Conservation (phyloP, 2,797 vertebrate species). For the Microctenopoma stevenorrisi region DNA sequence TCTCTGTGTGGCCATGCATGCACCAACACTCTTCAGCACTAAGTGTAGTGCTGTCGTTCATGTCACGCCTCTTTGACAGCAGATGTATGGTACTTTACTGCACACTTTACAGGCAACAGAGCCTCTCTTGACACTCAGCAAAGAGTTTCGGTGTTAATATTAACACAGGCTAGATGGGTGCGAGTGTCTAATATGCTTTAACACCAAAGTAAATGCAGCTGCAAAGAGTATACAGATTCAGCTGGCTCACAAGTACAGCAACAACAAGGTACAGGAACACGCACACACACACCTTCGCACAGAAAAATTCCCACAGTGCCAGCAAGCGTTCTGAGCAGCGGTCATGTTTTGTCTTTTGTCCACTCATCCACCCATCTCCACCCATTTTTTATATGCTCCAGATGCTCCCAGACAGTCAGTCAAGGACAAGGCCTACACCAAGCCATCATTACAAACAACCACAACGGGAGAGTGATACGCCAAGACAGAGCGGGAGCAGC, state of each 20-base stretch:
- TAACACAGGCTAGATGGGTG: slow-evolving; percentile 51
- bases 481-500: slow-evolving; percentile 52
- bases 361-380: slow-evolving; percentile 65
- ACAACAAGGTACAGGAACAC: slow-evolving; percentile 33
- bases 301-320: slow-evolving; percentile 40
- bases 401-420: slow-evolving; percentile 80
- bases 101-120: slow-evolving; percentile 64
- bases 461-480: slow-evolving; percentile 66
- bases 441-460: slow-evolving; percentile 79
- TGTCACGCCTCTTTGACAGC: slow-evolving; percentile 62
- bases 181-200: slow-evolving; percentile 46
- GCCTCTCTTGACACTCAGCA: slow-evolving; percentile 34
- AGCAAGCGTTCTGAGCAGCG: slow-evolving; percentile 37
- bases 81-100: slow-evolving; percentile 63
- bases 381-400: slow-evolving; percentile 74
- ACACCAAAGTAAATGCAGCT: slow-evolving; percentile 59
- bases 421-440: slow-evolving; percentile 65
- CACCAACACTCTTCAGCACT: slow-evolving; percentile 64
- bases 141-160: slow-evolving; percentile 73
- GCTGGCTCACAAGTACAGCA: slow-evolving; percentile 33
- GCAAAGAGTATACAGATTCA: slow-evolving; percentile 28
- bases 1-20: slow-evolving; percentile 72
- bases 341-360: slow-evolving; percentile 66
- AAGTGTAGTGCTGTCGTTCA: slow-evolving; percentile 61
- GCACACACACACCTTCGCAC: slow-evolving; percentile 17